These are phyloP conservation scores for Lordiphosa fenestrarum DNA, from an alignment of 2,888 invertebrate species.

Conservation along the genomic window DNA sequence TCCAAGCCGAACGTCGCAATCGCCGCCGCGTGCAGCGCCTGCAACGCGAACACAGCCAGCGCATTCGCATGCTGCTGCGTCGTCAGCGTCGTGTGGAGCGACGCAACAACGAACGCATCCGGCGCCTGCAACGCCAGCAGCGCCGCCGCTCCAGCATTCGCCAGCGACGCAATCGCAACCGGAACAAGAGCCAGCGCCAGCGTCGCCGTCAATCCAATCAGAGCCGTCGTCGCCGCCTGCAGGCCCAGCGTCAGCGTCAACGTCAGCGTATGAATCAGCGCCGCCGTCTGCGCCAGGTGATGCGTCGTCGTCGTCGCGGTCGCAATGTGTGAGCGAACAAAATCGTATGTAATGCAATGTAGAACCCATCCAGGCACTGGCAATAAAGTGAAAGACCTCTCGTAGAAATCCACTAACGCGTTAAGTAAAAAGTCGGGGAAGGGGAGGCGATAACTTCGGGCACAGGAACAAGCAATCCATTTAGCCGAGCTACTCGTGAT, in stretches of 20 bases:
- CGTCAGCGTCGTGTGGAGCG: constrained; percentile 47
- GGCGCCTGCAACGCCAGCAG: constrained; percentile 35
- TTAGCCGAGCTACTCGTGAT: too few relatives aligned
- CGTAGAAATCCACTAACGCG: too few relatives aligned
- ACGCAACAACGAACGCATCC: constrained; percentile 41
- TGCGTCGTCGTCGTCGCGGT: constrained; percentile 40
- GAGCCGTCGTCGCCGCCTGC: constrained; percentile 33
- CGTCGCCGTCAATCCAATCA: constrained; percentile 35
- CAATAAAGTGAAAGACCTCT: not conserved
- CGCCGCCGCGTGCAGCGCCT: constrained; percentile 56
- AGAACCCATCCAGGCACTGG: not conserved
- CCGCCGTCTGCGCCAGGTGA: constrained; percentile 46
- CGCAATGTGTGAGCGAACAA: constrained; percentile 25
- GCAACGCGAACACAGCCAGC: constrained; percentile 54
- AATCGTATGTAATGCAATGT: constrained; percentile 8
- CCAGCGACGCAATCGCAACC: constrained; percentile 41
- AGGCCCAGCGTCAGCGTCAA: constrained; percentile 38
- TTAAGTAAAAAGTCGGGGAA: too few relatives aligned
- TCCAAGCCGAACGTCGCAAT: constrained; percentile 48
- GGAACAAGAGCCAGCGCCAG: constrained; percentile 23
- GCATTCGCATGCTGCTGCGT: constrained; percentile 39
- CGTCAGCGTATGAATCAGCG: constrained; percentile 39
- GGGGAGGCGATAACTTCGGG: too few relatives aligned
- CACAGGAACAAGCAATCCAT: too few relatives aligned
- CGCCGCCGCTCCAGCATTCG: constrained; percentile 35